Conservation (phyloP, 1,140 invertebrate species). For the Zaprionus vittiger region DNA sequence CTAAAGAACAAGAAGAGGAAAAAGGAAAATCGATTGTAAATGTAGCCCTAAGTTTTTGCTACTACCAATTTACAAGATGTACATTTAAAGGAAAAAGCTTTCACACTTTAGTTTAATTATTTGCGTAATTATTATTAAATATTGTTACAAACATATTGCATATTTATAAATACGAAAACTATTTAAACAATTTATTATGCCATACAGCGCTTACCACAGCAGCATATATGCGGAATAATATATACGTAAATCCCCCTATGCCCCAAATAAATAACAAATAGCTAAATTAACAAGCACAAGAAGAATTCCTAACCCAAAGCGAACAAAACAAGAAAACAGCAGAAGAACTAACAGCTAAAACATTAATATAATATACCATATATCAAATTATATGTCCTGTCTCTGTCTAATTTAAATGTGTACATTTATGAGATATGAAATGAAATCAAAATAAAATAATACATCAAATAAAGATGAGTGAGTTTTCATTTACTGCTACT, state of each 20-base stretch:
- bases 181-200: conserved; percentile 74
- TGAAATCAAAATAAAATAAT: conserved; percentile 76
- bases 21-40: conserved; percentile 61
- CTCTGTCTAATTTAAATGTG: conserved; percentile 82
- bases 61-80: conserved; percentile 81
- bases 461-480: not conserved
- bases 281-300: conserved; percentile 59
- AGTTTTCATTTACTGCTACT: not conserved
- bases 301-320: conserved; percentile 33
- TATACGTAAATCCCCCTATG: conserved; percentile 61
- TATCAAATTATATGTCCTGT: conserved; percentile 63
- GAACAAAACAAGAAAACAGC: conserved; percentile 24
- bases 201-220: conserved; percentile 69
- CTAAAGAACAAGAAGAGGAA: conserved; percentile 14
- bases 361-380: conserved; percentile 49
- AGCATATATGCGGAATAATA: conserved; percentile 46
- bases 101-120: conserved; percentile 83
- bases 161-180: conserved; percentile 67
- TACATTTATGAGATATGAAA: conserved; percentile 76
- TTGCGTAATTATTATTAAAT: conserved; percentile 78
- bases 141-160: conserved; percentile 80
- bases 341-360: conserved; percentile 62
- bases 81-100: conserved; percentile 80
- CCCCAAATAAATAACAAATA: conserved; percentile 47
- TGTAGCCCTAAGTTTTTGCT: conserved; percentile 79